Evolutionary conservation across 2,888 invertebrate genomes (phyloP).

Genomic region (Tuta absoluta): DNA sequence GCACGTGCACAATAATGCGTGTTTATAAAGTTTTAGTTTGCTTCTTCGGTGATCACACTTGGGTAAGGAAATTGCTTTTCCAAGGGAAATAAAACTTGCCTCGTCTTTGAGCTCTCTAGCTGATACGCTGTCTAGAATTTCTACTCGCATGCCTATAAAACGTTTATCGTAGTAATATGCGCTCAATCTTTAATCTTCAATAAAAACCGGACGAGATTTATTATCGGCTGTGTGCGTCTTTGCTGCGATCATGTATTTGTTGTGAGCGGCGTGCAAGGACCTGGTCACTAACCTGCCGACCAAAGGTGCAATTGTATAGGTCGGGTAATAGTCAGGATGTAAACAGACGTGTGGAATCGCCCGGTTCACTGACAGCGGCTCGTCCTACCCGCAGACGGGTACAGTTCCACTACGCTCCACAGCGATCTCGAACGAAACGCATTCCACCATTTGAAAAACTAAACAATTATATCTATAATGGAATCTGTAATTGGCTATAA

Average conservation of each 20-base stretch:
- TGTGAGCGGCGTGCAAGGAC: constrained; percentile 2
- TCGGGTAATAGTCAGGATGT: constrained; percentile 33
- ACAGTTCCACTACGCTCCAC: not conserved
- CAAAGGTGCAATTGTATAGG: constrained; percentile 34
- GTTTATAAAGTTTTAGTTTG: constrained; percentile 1
- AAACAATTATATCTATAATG: no score
- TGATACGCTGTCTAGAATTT: not conserved
- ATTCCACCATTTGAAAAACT: no score
- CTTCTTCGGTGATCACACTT: not conserved
- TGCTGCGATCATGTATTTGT: not conserved
- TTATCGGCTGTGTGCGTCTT: not conserved
- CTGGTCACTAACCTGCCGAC: constrained; percentile 28
- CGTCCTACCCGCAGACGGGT: constrained; percentile 38
- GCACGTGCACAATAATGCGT: not conserved
- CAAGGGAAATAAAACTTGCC: not conserved
- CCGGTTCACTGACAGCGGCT: constrained; percentile 46
- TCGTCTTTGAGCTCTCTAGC: not conserved
- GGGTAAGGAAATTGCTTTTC: not conserved
- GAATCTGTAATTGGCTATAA: no score
- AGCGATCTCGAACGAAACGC: no score
- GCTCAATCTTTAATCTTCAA: not conserved
- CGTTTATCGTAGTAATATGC: not conserved
- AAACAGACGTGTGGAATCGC: constrained; percentile 45
- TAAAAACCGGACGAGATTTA: not conserved
- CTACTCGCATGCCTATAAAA: not conserved